phyloP scores from a whole-genome alignment of 2,888 invertebrate species.

The Polydrusus cervinus region DNA sequence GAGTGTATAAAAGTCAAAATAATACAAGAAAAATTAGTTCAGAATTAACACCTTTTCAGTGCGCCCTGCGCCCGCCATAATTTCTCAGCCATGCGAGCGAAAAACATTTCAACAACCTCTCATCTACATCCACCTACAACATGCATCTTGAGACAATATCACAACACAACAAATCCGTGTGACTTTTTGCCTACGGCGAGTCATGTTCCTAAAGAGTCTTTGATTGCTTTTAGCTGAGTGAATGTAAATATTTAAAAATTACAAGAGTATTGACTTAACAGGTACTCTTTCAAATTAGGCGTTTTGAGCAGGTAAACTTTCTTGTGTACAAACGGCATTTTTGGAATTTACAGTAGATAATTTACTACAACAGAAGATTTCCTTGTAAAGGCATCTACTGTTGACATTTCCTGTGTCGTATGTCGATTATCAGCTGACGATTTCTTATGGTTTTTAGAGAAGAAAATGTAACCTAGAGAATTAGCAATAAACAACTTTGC shows the following conservation, averaged over 20 bases:
- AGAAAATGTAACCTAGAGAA: no score
- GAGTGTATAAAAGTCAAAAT: no score
- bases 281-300: slow-evolving; percentile 54
- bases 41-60: no score
- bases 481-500: no score
- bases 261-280: slow-evolving; percentile 53
- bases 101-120: not conserved
- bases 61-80: no score
- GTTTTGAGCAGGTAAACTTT: slow-evolving; percentile 49
- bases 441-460: no score
- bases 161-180: slow-evolving; percentile 17
- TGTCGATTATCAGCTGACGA: no score
- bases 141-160: not conserved
- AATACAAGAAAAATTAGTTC: no score
- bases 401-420: no score
- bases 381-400: no score
- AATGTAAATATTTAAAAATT: slow-evolving; percentile 49
- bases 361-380: slow-evolving; percentile 7
- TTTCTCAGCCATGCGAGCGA: no score
- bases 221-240: slow-evolving; percentile 28
- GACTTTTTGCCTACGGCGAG: not conserved
- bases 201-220: slow-evolving; percentile 2
- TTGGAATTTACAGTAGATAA: slow-evolving; percentile 18
- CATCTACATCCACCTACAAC: not conserved
- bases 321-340: slow-evolving; percentile 41